Conservation (phyloP, 1,140 invertebrate species). For the Neodiprion pinetum region DNA sequence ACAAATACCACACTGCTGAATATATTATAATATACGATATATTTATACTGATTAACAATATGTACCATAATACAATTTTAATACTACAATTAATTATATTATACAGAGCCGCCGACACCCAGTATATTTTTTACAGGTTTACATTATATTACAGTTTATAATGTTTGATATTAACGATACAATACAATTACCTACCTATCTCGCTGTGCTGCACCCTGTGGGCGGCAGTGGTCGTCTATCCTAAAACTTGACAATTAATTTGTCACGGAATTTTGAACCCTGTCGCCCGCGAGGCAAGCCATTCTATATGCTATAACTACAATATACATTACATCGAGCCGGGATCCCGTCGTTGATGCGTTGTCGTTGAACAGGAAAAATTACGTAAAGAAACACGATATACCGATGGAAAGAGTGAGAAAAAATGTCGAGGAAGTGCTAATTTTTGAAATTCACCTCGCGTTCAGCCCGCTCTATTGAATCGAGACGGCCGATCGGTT, state of each 20-base stretch:
- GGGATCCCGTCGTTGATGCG: slow-evolving; percentile 31
- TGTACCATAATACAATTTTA: slow-evolving; percentile 61
- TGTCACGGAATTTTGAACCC: slow-evolving; percentile 6
- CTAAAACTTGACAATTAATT: slow-evolving; percentile 5
- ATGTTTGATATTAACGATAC: slow-evolving; percentile 60
- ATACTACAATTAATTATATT: slow-evolving; percentile 58
- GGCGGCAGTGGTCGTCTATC: background rate
- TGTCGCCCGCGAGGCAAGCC: slow-evolving; percentile 13
- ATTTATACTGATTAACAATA: slow-evolving; percentile 63
- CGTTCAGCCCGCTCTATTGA: too few relatives aligned
- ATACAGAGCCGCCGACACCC: slow-evolving; percentile 61
- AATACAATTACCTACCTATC: slow-evolving; percentile 57
- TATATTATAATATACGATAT: slow-evolving; percentile 58
- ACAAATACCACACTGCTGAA: slow-evolving; percentile 45
- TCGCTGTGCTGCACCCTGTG: background rate
- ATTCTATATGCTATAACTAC: slow-evolving; percentile 46
- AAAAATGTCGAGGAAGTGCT: background rate
- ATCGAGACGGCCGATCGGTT: too few relatives aligned
- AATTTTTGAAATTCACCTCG: too few relatives aligned
- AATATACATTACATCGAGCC: slow-evolving; percentile 47
- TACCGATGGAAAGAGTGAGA: background rate
- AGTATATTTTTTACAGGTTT: slow-evolving; percentile 66
- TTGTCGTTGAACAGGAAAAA: background rate
- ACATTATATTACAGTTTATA: slow-evolving; percentile 65
- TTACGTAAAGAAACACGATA: background rate